phyloP scores from a whole-genome alignment of 1,140 invertebrate species.

The Bombus sibiricus region DNA sequence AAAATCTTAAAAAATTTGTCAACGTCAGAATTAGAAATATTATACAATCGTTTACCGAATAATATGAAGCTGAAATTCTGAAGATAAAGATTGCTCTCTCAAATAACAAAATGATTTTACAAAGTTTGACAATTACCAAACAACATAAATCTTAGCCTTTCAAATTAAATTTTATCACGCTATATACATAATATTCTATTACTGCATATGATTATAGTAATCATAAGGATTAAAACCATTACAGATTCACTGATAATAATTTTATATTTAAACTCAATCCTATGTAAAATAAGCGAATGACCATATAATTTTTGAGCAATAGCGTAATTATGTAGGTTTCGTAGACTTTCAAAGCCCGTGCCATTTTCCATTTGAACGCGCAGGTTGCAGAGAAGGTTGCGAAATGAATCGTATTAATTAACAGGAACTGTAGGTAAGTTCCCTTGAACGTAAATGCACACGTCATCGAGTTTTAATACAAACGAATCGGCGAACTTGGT shows the following conservation, averaged over 20 bases:
- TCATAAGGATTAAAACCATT: no score
- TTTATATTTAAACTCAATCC: background rate
- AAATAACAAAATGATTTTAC: no score
- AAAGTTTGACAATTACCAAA: no score
- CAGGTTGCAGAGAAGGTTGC: background rate
- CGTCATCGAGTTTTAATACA: slow-evolving; percentile 5
- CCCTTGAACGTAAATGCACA: slow-evolving; percentile 15
- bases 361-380: background rate
- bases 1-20: no score
- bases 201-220: no score
- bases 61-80: no score
- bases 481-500: slow-evolving; percentile 13
- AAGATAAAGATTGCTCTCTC: no score
- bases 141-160: no score
- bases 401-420: slow-evolving; percentile 5
- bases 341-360: background rate
- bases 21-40: no score
- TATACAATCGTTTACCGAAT: no score
- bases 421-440: background rate
- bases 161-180: no score
- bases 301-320: background rate
- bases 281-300: background rate
- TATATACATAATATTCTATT: no score
- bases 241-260: background rate
- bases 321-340: background rate